Base-by-base conservation (phyloP, 2,113 vertebrate species). In the Melanerpes aurifrons region DNA sequence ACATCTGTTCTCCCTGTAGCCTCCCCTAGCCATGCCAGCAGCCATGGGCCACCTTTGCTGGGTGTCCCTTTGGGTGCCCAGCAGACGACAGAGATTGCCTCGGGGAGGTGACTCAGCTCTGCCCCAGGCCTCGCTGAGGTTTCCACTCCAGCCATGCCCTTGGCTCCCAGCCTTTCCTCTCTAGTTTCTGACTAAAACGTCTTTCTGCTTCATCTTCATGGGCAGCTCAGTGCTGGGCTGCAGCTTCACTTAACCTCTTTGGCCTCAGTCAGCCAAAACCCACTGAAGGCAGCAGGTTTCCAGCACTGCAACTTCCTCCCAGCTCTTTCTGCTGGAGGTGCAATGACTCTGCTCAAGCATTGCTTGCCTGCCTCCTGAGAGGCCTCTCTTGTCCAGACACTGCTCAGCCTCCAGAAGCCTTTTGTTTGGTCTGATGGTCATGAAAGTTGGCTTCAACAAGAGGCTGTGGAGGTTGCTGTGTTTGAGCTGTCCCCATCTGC, bases 111-210 rank as follows among this genome's bases (percentile, higher is more conserved):
- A 79, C 37, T 90, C 75, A 75, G 47, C 80, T 21, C 43, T 66
- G 63, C 2, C 37, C 25, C 74, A 50, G 72, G 32, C 56, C 71
- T 45, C 18, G 54, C 6, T 76, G 32, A 75, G 58, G 22, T 83
- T 86, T 69, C 69, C 47, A 26, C 15, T 59, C 78, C 28, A 66
- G 59, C 18, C 40, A 10, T 9, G 4, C 80, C 53, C n/a, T 58
- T 71, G 56, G 12, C 59, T 77, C n/a, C 43, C 61, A 81, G 47
- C 25, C 54, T 86, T 79, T 82, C 43, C 45, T 61, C 40, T 59
- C 40, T 31, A n/a, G 67, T 73, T 86, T 80, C 69, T 88, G 45
- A 73, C 80, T 73, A 26, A 83, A 93, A 93, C n/a, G 76, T 61
- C 7, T 79, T 71, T 56, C 72, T 54, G 24, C 37, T 82, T 80